A percentile compares a stretch with the other conserved stretches of the same genome.
These are phyloP conservation scores for Netelia inedita DNA, from an alignment of 2,888 invertebrate genomes.

Conservation along the genomic window DNA sequence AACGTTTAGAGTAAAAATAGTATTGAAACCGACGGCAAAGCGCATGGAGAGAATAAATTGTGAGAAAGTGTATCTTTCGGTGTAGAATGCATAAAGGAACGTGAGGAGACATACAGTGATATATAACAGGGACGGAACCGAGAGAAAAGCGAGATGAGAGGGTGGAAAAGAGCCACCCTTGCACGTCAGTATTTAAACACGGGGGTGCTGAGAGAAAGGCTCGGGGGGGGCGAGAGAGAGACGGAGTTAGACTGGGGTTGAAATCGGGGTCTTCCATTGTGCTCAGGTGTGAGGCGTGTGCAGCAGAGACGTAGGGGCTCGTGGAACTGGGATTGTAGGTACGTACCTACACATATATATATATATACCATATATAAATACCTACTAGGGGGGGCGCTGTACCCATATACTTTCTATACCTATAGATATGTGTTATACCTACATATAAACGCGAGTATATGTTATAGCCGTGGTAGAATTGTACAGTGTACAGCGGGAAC, in stretches of 20 bases:
- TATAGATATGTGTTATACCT: neutral
- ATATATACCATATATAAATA: neutral
- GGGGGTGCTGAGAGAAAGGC: constrained; percentile 50
- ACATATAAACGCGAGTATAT: constrained; percentile 39
- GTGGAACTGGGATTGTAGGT: neutral
- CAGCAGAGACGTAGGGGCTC: constrained; percentile 68
- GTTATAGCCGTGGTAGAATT: constrained; percentile 38
- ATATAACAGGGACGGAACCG: constrained; percentile 40
- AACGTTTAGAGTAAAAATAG: neutral
- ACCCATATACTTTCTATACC: neutral
- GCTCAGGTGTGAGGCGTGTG: constrained; percentile 85
- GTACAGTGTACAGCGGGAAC: constrained; percentile 53
- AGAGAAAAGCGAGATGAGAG: constrained; percentile 46
- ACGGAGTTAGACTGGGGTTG: constrained; percentile 66
- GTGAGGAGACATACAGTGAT: constrained; percentile 7
- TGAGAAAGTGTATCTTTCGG: constrained; percentile 3
- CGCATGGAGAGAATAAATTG: neutral
- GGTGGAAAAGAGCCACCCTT: constrained; percentile 59
- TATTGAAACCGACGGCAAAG: neutral
- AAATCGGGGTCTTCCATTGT: constrained; percentile 83
- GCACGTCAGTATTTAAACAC: constrained; percentile 69
- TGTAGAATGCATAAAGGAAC: constrained; percentile 12
- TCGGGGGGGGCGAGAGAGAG: constrained; percentile 46
- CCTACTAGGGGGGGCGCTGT: neutral
- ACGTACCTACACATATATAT: constrained; percentile 16